phyloP scores from a whole-genome alignment of 1,140 invertebrate genomes.

The Ctenoplectra terminalis region DNA sequence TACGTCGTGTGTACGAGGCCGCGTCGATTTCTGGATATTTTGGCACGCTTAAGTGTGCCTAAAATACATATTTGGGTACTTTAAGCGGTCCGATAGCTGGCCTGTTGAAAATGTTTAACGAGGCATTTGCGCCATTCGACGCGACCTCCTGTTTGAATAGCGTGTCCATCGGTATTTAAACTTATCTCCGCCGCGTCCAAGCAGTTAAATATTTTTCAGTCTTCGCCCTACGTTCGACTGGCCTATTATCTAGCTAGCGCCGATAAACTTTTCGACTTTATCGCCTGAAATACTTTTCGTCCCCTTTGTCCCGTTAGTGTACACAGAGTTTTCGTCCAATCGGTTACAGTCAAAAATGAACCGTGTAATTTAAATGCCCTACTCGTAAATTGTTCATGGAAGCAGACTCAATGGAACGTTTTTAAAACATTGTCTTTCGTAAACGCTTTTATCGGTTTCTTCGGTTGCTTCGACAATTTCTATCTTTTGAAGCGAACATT shows the following conservation, averaged over 20 bases:
- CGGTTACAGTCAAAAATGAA: not conserved
- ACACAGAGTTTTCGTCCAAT: not conserved
- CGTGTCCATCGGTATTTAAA: conserved; percentile 11
- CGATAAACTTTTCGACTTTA: conserved; percentile 11
- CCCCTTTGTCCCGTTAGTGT: no score
- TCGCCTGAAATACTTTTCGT: not conserved
- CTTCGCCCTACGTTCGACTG: not conserved
- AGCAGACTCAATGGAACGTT: no score
- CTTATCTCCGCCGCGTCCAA: conserved; percentile 7
- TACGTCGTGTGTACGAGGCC: not conserved
- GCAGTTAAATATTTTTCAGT: conserved; percentile 35
- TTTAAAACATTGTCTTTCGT: not conserved
- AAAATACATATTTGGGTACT: conserved; percentile 34
- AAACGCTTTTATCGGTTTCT: not conserved
- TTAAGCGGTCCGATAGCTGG: conserved; percentile 13
- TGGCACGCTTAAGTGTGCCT: not conserved
- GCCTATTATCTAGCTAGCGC: not conserved
- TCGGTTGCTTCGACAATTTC: not conserved
- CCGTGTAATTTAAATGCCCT: not conserved
- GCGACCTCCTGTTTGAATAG: conserved; percentile 7
- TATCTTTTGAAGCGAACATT: not conserved
- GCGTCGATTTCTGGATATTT: not conserved
- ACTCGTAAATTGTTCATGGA: not conserved
- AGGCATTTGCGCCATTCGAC: conserved; percentile 19
- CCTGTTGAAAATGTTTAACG: conserved; percentile 34